These are phyloP conservation scores for Drosophila triauraria DNA, from an alignment of 1,140 invertebrate species.

Conservation along the genomic window DNA sequence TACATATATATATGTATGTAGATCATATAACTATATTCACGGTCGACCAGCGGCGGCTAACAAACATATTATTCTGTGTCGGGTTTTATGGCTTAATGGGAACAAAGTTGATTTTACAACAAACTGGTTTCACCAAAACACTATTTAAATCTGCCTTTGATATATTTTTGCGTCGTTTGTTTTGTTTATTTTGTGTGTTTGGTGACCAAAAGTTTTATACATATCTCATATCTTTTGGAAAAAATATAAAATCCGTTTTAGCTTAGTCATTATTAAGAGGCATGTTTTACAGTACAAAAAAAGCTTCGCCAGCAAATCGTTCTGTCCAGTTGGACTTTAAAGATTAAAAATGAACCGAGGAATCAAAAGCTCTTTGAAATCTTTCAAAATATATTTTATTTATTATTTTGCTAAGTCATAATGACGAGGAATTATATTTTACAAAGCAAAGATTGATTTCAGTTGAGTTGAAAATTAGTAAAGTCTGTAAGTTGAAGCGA, in stretches of 20 bases:
- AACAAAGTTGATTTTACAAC: not conserved
- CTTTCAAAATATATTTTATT: not conserved
- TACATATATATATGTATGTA: not conserved
- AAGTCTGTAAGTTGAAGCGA: not conserved
- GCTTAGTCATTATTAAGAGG: not conserved
- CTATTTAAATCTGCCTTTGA: not conserved
- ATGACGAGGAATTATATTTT: not conserved
- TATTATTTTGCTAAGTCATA: not conserved
- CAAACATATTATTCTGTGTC: not conserved
- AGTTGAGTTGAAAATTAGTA: too few species aligned
- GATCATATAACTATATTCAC: not conserved
- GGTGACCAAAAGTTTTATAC: too few species aligned
- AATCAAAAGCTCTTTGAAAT: too few species aligned
- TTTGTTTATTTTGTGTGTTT: not conserved
- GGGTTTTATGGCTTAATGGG: not conserved
- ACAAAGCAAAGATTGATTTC: not conserved
- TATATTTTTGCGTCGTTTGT: not conserved
- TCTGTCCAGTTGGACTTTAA: not conserved
- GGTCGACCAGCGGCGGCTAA: not conserved
- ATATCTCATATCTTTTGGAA: not conserved
- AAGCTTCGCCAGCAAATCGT: not conserved
- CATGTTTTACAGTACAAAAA: not conserved
- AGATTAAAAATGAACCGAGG: not conserved
- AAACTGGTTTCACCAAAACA: conserved; percentile 4
- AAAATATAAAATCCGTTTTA: not conserved